Conservation (phyloP, 2,113 vertebrate genomes). For the Crocuta crocuta region DNA sequence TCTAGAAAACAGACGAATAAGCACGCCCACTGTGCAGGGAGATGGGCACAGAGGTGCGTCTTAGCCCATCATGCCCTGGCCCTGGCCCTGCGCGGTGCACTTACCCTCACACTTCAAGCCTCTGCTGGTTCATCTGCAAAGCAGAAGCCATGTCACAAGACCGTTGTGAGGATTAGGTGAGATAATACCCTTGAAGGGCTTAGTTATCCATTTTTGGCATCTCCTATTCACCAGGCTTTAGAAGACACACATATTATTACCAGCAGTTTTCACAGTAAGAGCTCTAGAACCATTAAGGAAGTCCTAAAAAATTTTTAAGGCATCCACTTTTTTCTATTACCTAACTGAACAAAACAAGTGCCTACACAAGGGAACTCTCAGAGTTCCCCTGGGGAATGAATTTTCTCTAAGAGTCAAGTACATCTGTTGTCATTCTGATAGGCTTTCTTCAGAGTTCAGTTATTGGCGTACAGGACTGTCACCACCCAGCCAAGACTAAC, state of each 20-base stretch:
- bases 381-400: neutral
- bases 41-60: neutral
- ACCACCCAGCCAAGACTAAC: neutral
- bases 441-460: neutral
- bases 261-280: conserved; percentile 12
- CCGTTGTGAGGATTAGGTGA: neutral
- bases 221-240: neutral
- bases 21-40: neutral
- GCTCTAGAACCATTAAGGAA: neutral
- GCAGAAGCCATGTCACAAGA: neutral
- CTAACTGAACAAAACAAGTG: conserved; percentile 5
- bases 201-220: neutral
- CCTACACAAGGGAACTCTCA: neutral
- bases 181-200: neutral
- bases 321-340: conserved; percentile 21
- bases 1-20: neutral
- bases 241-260: conserved; percentile 16
- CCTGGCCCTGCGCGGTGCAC: too few relatives aligned
- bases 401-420: neutral
- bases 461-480: neutral
- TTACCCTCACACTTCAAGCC: neutral
- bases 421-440: neutral
- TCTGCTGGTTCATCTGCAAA: neutral
- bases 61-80: neutral
- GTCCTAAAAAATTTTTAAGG: neutral